phyloP scores from a whole-genome alignment of 2,797 vertebrate species.

The Sphenopsis melanotis region DNA sequence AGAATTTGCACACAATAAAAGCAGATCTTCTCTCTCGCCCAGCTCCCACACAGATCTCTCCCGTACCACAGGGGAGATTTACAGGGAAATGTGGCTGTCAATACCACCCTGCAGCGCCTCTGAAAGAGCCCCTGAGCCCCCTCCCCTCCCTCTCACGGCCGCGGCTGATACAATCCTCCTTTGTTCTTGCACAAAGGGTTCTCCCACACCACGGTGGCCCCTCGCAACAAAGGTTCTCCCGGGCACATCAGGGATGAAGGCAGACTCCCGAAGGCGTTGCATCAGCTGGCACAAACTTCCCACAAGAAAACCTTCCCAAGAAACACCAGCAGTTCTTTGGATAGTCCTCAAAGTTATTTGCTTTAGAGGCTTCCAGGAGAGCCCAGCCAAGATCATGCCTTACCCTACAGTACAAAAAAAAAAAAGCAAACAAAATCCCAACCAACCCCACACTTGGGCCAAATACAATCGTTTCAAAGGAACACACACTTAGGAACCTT shows the following conservation, averaged over 20 bases:
- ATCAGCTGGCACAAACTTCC: neutral
- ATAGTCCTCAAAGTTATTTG: neutral
- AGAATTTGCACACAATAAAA: neutral
- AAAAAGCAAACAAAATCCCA: neutral
- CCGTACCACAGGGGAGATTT: neutral
- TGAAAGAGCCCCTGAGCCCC: neutral
- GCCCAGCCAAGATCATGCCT: neutral
- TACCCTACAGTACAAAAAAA: neutral
- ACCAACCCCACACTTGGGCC: neutral
- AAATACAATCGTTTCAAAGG: neutral
- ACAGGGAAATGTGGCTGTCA: neutral
- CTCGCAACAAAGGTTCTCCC: constrained; percentile 13
- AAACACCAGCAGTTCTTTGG: neutral
- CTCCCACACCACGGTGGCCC: neutral
- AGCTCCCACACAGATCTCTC: neutral
- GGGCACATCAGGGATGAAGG: neutral
- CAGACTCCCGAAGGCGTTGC: neutral
- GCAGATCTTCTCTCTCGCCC: neutral
- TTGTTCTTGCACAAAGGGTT: constrained; percentile 30
- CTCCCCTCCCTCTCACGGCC: neutral
- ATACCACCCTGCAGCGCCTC: neutral
- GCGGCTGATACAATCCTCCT: neutral
- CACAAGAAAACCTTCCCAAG: neutral
- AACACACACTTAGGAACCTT: neutral
- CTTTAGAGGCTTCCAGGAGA: neutral